A percentile compares a stretch with the other conserved stretches of the same genome.
Conservation (phyloP, 30 jellyfish, hydroid and myxozoan genomes). For the Haliclystus octoradiatus region DNA sequence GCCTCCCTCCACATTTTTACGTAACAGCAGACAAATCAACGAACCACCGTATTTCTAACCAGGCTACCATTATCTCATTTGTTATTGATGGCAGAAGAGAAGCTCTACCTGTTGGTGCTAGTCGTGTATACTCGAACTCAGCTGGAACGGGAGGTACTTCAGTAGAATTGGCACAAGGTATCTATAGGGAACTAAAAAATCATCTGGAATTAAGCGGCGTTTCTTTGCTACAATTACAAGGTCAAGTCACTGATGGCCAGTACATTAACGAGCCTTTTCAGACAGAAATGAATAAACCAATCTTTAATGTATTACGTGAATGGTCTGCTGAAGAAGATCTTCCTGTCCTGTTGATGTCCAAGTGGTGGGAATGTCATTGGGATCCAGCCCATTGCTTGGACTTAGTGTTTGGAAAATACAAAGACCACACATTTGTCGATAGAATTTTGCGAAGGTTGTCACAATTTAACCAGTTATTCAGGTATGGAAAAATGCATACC, state of each 20-base stretch:
- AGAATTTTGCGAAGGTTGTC: conserved; percentile 7
- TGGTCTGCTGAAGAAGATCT: neutral
- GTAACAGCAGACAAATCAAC: conserved; percentile 18
- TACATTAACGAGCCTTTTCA: conserved; percentile 7
- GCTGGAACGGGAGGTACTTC: conserved; percentile 20
- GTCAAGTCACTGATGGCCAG: conserved; percentile 22
- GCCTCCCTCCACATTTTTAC: conserved; percentile 13
- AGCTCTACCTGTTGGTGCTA: conserved; percentile 9
- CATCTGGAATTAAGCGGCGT: neutral
- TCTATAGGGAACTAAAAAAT: conserved; percentile 4
- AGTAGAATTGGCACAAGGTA: conserved; percentile 4
- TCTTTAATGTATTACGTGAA: conserved; percentile 1
- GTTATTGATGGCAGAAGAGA: conserved; percentile 5
- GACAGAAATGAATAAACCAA: conserved; percentile 14
- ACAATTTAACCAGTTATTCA: conserved; percentile 1
- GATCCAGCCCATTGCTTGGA: conserved; percentile 13
- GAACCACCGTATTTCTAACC: conserved; percentile 20
- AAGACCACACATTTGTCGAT: conserved; percentile 2
- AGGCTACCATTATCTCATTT: conserved; percentile 11
- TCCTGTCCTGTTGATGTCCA: neutral
- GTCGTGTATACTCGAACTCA: conserved; percentile 2
- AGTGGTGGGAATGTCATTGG: conserved; percentile 21
- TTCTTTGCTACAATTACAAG: conserved; percentile 13
- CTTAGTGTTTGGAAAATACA: neutral
- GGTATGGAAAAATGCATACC: conserved; percentile 12